Evolutionary conservation across 2,888 invertebrate species (phyloP).

Genomic region (Tryphoninae sp.): DNA sequence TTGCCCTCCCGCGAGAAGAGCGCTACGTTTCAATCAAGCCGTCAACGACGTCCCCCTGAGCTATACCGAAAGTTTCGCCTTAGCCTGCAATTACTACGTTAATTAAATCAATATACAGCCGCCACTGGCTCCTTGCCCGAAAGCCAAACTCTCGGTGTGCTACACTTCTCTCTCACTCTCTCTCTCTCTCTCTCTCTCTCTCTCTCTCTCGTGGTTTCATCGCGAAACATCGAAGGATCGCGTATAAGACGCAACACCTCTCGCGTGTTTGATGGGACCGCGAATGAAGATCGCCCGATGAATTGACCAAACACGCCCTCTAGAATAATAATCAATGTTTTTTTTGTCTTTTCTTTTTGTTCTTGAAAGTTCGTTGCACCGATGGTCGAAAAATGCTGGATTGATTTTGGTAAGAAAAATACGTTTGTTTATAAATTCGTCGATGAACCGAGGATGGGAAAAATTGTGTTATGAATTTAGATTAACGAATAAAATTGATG

Average conservation of each 20-base stretch:
- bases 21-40: constrained; percentile 80
- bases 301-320: constrained; percentile 4
- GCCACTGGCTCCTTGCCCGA: constrained; percentile 1
- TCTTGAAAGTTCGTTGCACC: too few relatives aligned
- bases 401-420: too few relatives aligned
- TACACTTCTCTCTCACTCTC: constrained; percentile 11
- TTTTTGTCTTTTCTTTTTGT: too few relatives aligned
- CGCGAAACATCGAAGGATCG: constrained; percentile 28
- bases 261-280: background rate
- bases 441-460: too few relatives aligned
- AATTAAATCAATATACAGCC: constrained; percentile 77
- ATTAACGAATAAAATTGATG: too few relatives aligned
- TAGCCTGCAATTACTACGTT: constrained; percentile 79
- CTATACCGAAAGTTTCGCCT: constrained; percentile 77
- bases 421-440: too few relatives aligned
- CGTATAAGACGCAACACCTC: constrained; percentile 20
- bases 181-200: background rate
- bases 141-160: constrained; percentile 29
- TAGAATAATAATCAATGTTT: background rate
- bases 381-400: too few relatives aligned
- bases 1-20: constrained; percentile 36
- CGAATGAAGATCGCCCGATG: constrained; percentile 1
- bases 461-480: too few relatives aligned
- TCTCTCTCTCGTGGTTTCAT: background rate
- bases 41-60: constrained; percentile 79